Evolutionary conservation across 2,888 invertebrate genomes (phyloP).

Genomic region (Rutpela maculata): DNA sequence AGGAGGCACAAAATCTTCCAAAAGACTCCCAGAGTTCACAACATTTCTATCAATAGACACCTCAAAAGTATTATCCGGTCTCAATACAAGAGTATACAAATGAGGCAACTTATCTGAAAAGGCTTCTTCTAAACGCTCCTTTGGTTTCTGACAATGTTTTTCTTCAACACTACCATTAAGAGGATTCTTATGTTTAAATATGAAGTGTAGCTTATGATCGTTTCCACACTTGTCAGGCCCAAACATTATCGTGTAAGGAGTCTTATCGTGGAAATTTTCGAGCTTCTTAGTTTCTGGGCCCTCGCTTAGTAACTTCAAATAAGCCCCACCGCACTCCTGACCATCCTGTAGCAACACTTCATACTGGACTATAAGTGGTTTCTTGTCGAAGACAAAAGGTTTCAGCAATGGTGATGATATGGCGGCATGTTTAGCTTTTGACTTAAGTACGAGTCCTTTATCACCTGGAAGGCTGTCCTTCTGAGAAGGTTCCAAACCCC

Average conservation of each 20-base stretch:
- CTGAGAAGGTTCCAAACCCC: constrained; percentile 85
- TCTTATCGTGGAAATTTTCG: constrained; percentile 93
- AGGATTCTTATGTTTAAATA: constrained; percentile 97
- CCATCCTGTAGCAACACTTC: constrained; percentile 93
- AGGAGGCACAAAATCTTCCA: constrained; percentile 93
- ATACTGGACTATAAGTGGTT: constrained; percentile 93
- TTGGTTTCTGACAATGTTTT: constrained; percentile 96
- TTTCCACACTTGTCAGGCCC: constrained; percentile 99
- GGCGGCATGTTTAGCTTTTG: constrained; percentile 97
- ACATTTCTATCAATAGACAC: constrained; percentile 89
- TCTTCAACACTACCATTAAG: constrained; percentile 91
- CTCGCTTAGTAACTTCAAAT: constrained; percentile 92
- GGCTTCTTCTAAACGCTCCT: constrained; percentile 87
- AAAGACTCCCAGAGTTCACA: constrained; percentile 89
- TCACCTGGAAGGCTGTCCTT: constrained; percentile 87
- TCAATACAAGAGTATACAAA: constrained; percentile 86
- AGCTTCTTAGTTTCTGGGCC: constrained; percentile 81
- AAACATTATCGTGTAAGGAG: constrained; percentile 99
- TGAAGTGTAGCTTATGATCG: constrained; percentile 93
- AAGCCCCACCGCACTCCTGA: constrained; percentile 99
- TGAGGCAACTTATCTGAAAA: constrained; percentile 96
- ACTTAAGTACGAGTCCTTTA: constrained; percentile 90
- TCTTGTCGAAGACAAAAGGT: constrained; percentile 89
- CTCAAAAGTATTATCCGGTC: constrained; percentile 87
- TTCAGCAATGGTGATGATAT: constrained; percentile 86